Evolutionary conservation across 2,888 invertebrate species (phyloP), one percentile per base, ranked within the genome.

Genomic region (Pollenia amentaria): DNA sequence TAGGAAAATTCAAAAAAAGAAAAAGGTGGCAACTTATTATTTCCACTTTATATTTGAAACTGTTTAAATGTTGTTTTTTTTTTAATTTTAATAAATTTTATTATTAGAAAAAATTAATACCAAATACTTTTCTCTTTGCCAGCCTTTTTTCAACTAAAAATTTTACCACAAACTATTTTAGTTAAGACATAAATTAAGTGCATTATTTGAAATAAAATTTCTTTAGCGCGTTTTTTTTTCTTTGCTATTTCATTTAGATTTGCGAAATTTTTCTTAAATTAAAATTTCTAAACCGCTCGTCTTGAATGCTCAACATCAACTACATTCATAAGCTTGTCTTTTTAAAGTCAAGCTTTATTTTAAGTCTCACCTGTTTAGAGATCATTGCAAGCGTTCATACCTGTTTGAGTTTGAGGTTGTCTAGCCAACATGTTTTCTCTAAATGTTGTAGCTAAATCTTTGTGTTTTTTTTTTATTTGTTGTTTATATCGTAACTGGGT

Each of bases 231-330:
- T 70, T 62, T 77, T 73, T 65, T 57, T 8, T 44, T 18, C 1
- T 77, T 55, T 40, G 40, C 29, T 29, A 29, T 29, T 29, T 29
- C 29, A 29, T 70, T 76, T 21, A 10, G 3, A 42, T n/a, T 9
- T 42, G 40, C 1, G 51, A 6, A 40, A 14, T 12, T 46, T 44
- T 10, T 42, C n/a, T n/a, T 57, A 7, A 10, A 14, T 9, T 14
- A 16, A 8, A 16, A 29, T 38, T 69, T 55, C 40, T 9, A 53
- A 78, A 76, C 75, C 70, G 62, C 29, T 81, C 73, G 53, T 73
- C 55, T 84, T 77, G 51, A 87, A 73, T 69, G 76, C 73, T 73
- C 72, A 73, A 62, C 62, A 38, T 84, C 64, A 18, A 87, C 87
- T 87, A 67, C 16, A 46, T 67, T 81, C 73, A 72, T 40, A 55